Percentiles rank a stretch among this genome's conserved stretches.
These are phyloP conservation scores for Paracentrotus lividus DNA, from an alignment of 53 echinoderm and acorn worm genomes.

Conservation along the genomic window DNA sequence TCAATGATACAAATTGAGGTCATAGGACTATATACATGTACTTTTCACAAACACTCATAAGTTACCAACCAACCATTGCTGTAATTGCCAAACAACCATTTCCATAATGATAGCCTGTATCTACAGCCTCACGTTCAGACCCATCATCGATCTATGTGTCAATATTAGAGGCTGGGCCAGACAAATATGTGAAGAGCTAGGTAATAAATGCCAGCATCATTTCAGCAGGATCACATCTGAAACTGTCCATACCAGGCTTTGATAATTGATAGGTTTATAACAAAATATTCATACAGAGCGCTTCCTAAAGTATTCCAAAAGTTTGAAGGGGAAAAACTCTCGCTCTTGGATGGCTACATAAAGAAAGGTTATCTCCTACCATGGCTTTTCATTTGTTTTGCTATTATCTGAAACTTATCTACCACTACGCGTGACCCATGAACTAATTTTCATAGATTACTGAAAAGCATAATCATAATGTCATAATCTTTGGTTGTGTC, in stretches of 20 bases:
- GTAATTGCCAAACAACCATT: slow-evolving; percentile 33
- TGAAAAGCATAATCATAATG: too few relatives aligned
- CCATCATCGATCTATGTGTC: not conserved
- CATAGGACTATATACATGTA: slow-evolving; percentile 16
- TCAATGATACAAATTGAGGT: slow-evolving; percentile 16
- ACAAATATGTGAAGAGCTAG: slow-evolving; percentile 45
- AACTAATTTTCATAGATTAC: too few relatives aligned
- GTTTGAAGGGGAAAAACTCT: too few relatives aligned
- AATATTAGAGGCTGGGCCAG: slow-evolving; percentile 26
- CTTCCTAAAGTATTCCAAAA: too few relatives aligned
- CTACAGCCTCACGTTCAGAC: not conserved
- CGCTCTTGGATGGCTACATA: too few relatives aligned
- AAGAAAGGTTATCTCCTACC: too few relatives aligned
- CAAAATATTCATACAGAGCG: not conserved
- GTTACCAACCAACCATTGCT: slow-evolving; percentile 22
- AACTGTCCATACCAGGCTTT: not conserved
- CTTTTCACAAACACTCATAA: slow-evolving; percentile 36
- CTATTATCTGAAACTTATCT: too few relatives aligned
- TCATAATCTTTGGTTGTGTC: too few relatives aligned
- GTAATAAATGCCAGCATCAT: slow-evolving; percentile 48
- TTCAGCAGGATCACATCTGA: slow-evolving; percentile 25
- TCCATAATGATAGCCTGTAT: not conserved
- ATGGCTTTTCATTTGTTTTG: too few relatives aligned
- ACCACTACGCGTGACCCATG: too few relatives aligned
- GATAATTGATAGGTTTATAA: not conserved